Base-by-base conservation (phyloP, 2,113 vertebrate species). In the Oostethus manadensis region DNA sequence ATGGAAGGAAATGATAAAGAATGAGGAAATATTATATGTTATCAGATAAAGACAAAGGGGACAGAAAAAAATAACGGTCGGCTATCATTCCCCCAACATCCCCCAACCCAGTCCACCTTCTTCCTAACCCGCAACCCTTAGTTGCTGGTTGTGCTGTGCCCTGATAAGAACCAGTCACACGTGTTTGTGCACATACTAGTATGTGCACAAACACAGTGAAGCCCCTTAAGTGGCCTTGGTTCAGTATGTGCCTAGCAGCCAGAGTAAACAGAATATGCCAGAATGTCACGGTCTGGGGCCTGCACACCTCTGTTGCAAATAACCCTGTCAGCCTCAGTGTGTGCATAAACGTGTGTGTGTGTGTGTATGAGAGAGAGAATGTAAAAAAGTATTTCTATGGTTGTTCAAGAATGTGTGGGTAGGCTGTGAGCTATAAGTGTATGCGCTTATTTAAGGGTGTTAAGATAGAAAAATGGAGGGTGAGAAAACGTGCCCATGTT, bases 161-260 rank as follows among this genome's bases (percentile, higher is more conserved):
- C 83, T 85, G 89, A 88, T 88, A 88, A 88, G 83, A 84, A 72
- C 70, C 85, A 70, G 68, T 66, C 69, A 44, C 61, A 66, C 64
- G 67, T 60, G 62, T 55, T 17, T 20, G 68, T 57, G 58, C 61
- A 74, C 62, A 79, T 71, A 72, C 66, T 75, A 18, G 21, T 74
- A 64, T 74, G 60, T 63, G 64, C 33, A 50, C 57, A 69, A 69
- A 71, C 73, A 64, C 66, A 64, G 57, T 55, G 55, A 69, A 76
- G 49, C 67, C 77, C 81, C 77, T 76, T 62, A 68, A 87, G 81
- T 74, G 23, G 81, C 64, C 68, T 75, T 79, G 72, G 74, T 65
- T 70, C 59, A 71, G 71, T 73, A 80, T 79, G 69, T 73, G 76
- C 66, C 69, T 58, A 71, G 60, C 59, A 65, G 74, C 79, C 76